A percentile compares a stretch with the other conserved stretches of the same genome.
Evolutionary conservation across 2,888 invertebrate species (phyloP).

Genomic region (Eupithecia exiguata): DNA sequence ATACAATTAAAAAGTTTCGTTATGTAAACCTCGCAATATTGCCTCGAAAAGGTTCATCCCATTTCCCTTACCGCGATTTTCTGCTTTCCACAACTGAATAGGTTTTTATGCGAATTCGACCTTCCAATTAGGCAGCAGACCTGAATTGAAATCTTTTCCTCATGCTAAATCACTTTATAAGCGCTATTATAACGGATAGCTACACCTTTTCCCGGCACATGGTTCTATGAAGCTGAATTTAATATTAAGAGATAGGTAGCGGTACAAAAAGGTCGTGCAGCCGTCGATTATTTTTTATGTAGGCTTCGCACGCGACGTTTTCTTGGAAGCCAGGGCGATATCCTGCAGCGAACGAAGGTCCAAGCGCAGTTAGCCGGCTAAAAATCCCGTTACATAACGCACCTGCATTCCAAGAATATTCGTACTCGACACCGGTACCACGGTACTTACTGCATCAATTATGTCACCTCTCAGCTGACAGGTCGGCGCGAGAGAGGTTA

Average conservation of each 20-base stretch:
- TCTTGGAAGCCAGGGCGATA: slow-evolving; percentile 45
- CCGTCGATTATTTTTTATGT: slow-evolving; percentile 48
- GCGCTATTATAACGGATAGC: slow-evolving; percentile 35
- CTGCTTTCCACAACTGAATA: slow-evolving; percentile 57
- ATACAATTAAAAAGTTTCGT: slow-evolving; percentile 24
- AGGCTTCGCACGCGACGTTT: slow-evolving; percentile 47
- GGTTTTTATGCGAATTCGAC: slow-evolving; percentile 59
- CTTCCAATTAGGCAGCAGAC: slow-evolving; percentile 62
- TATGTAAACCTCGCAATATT: slow-evolving; percentile 26
- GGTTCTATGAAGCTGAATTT: slow-evolving; percentile 17
- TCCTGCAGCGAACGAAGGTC: slow-evolving; percentile 45
- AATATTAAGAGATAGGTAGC: slow-evolving; percentile 18
- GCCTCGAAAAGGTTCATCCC: slow-evolving; percentile 38
- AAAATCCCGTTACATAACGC: slow-evolving; percentile 75
- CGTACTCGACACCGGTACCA: slow-evolving; percentile 74
- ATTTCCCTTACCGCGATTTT: slow-evolving; percentile 50
- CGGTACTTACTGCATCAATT: slow-evolving; percentile 81
- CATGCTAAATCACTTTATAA: slow-evolving; percentile 48
- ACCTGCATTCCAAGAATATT: slow-evolving; percentile 68
- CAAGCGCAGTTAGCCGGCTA: slow-evolving; percentile 31
- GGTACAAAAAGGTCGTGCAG: slow-evolving; percentile 15
- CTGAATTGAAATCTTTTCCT: slow-evolving; percentile 55
- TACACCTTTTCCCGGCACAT: slow-evolving; percentile 29
- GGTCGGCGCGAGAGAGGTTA: slow-evolving; percentile 50
- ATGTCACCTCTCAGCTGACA: slow-evolving; percentile 80